Evolutionary conservation across 2,888 invertebrate genomes (phyloP), one percentile per base, ranked within the genome.

Genomic region (Synanthedon vespiformis): DNA sequence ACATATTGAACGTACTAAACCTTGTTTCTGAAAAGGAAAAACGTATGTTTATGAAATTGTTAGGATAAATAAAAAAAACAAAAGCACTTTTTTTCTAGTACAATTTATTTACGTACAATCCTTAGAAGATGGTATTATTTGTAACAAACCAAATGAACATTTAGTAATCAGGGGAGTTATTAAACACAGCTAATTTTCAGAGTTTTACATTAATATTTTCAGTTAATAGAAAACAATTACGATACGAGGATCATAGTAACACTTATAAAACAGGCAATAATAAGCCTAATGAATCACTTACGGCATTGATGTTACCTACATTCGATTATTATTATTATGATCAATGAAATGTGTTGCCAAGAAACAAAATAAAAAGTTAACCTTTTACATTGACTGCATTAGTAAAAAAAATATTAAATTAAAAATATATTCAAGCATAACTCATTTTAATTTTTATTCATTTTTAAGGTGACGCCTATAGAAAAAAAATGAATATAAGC

Each of bases 41-140:
- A 10, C 8, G 10, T 34, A 34, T 10, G 34, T 34, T 34, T 22
- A 22, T 22, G 5, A 5, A 22, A 22, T 22, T 4, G 18, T 18
- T 22, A 22, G 22, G 4, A 22, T 22, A 22, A 0, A 22, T 5
- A 22, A 5, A 10, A 34, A 44, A 44, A 51, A 14, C n/a, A 40
- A 41, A 51, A 22, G 4, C 22, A 51, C 27, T 22, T 14, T 48
- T n/a, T 52, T 53, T 49, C 57, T 49, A 56, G 58, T 62, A 59
- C 57, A 60, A 59, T 66, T 65, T 67, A 66, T 60, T 63, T 58
- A 61, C 57, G 52, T 59, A 58, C 49, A 61, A 58, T 57, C 57
- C 52, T 59, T 65, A 62, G 6, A 49, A 59, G 61, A 67, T 64
- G 60, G 66, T 66, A 44, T 44, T 44, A 44, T 13, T 44, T 48